Evolutionary conservation across 2,113 vertebrate genomes (phyloP).

Genomic region (Ptyas mucosa): DNA sequence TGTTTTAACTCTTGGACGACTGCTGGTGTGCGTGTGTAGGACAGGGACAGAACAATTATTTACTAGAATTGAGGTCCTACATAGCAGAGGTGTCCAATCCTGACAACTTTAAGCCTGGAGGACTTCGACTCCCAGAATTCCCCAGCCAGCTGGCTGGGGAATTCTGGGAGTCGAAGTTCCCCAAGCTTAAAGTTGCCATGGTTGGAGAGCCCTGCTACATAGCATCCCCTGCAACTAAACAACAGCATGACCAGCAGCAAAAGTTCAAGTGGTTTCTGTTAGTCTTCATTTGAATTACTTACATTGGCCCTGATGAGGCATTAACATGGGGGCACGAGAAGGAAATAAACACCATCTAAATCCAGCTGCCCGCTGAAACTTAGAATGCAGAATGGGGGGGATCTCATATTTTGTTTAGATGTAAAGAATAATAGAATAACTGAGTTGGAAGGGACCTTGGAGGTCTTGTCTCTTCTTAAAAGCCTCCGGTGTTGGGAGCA

Average conservation of each 20-base stretch:
- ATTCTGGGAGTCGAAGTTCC: too few species aligned
- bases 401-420: constrained; percentile 18
- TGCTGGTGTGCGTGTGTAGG: too few species aligned
- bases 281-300: neutral
- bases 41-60: too few species aligned
- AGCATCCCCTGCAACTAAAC: neutral
- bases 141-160: too few species aligned
- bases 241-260: neutral
- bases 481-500: neutral
- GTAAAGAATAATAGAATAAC: neutral
- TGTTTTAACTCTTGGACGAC: too few species aligned
- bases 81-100: too few species aligned
- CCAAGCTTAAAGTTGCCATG: too few species aligned
- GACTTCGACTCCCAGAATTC: too few species aligned
- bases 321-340: neutral
- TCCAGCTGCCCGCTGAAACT: neutral
- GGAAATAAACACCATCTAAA: neutral
- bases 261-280: neutral
- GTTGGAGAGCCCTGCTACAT: neutral
- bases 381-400: neutral
- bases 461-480: neutral
- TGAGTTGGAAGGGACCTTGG: neutral
- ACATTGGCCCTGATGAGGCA: neutral
- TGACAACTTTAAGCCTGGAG: too few species aligned
- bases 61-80: too few species aligned